A percentile compares a stretch with the other conserved stretches of the same genome.
Conservation (phyloP, 2,113 vertebrate genomes). For the Gorilla gorilla region DNA sequence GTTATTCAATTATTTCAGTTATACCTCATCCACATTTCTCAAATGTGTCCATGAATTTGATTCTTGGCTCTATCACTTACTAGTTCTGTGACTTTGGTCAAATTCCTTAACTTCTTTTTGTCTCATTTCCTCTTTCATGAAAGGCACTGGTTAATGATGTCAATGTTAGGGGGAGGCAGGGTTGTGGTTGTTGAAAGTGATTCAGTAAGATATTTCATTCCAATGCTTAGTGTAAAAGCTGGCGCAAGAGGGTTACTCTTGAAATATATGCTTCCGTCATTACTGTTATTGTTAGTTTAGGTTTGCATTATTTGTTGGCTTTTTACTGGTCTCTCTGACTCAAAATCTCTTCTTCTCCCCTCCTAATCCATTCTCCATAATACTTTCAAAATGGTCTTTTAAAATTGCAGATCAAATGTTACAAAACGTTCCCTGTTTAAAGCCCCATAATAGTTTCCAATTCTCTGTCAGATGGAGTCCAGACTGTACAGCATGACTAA, state of each 20-base stretch:
- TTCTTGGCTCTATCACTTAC: background rate
- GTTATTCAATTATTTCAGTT: background rate
- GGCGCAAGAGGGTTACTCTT: fast-evolving
- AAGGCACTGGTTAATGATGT: background rate
- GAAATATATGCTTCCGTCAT: background rate
- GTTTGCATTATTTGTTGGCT: background rate
- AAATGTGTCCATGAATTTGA: background rate
- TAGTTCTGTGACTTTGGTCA: background rate
- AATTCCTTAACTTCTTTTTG: background rate
- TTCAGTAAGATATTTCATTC: background rate
- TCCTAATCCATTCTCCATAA: background rate
- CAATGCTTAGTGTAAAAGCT: background rate
- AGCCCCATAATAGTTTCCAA: background rate
- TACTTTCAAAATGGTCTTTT: background rate
- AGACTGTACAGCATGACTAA: background rate
- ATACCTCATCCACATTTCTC: background rate
- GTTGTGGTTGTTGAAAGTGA: background rate
- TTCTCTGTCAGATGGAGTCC: background rate
- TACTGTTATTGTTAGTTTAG: background rate
- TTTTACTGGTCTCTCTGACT: background rate
- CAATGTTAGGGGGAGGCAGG: background rate
- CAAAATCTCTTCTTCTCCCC: background rate
- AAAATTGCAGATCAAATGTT: background rate
- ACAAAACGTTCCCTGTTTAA: background rate
- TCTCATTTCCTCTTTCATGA: background rate